Evolutionary conservation across 2,113 vertebrate genomes (phyloP).

Genomic region (Vanacampus margaritifer): DNA sequence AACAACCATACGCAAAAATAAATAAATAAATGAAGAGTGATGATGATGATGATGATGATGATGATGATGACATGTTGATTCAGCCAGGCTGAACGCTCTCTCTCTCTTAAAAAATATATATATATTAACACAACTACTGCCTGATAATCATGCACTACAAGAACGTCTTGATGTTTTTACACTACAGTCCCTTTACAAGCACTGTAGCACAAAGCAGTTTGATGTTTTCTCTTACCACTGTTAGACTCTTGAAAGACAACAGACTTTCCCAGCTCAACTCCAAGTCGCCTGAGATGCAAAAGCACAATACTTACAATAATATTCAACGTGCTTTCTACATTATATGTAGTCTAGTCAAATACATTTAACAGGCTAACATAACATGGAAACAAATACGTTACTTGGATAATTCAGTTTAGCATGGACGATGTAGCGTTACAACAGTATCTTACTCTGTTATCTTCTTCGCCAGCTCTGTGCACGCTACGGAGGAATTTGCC

Average conservation of each 20-base stretch:
- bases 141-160: no score
- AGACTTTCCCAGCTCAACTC: slow-evolving; percentile 93
- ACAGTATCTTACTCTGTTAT: slow-evolving; percentile 84
- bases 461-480: slow-evolving; percentile 89
- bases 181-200: no score
- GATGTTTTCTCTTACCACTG: slow-evolving; percentile 76
- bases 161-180: no score
- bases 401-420: background rate
- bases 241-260: slow-evolving; percentile 96
- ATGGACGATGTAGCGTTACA: background rate
- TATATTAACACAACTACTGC: no score
- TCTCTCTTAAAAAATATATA: no score
- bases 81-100: no score
- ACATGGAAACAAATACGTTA: background rate
- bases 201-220: no score
- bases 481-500: slow-evolving; percentile 91
- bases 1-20: no score
- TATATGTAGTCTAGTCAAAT: background rate
- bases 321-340: background rate
- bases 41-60: no score
- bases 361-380: background rate
- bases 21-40: no score
- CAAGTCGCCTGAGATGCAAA: slow-evolving; percentile 79
- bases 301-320: slow-evolving; percentile 4
- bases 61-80: no score